Base-by-base conservation (phyloP, 2,888 invertebrate species). In the Rapana venosa region DNA sequence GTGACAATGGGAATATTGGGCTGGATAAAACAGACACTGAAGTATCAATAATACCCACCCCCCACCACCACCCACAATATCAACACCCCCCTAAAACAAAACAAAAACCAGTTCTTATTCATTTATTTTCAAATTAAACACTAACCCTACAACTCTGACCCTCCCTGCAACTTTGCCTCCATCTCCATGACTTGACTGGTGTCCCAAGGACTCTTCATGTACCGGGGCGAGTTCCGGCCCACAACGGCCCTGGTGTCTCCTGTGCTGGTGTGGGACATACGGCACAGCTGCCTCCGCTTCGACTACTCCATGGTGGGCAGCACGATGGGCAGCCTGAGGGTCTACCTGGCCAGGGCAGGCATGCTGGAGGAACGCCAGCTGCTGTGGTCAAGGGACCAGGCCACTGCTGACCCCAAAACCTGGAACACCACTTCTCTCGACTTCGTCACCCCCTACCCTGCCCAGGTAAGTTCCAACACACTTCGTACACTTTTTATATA, bases 301-400 rank as follows among this genome's bases (percentile, higher is more conserved):
- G 81, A 83, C 81, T 83, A 83, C 26, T 83, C 81, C 81, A 83
- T 83, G 81, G 20, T 30, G 6, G 81, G 81, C 11, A 11, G 22
- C 30, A 83, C 81, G 26, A 83, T 47, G 8, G 81, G 81, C 22
- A 36, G 47, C 20, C 81, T 83, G 26, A 47, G 22, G 0, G 81
- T 83, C 81, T 83, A 83, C 81, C 81, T 83, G 81, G 81, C 81
- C 26, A 20, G 47, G 1, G 36, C 81, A 5, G 81, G 47, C 17
- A 22, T 47, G 22, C 81, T 47, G 8, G 30, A 8, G 26, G 81
- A 83, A 15, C 81, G 81, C 15, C 8, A 26, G 30, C 47, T 22
- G 8, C 36, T 83, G 32, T 79, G 79, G 79, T 35, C 13, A 2
- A 47, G 47, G 47, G 47, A 47, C 47, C 47, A 47, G 8, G 47